phyloP scores from a whole-genome alignment of 1,140 invertebrate species.

The Phthorimaea operculella region DNA sequence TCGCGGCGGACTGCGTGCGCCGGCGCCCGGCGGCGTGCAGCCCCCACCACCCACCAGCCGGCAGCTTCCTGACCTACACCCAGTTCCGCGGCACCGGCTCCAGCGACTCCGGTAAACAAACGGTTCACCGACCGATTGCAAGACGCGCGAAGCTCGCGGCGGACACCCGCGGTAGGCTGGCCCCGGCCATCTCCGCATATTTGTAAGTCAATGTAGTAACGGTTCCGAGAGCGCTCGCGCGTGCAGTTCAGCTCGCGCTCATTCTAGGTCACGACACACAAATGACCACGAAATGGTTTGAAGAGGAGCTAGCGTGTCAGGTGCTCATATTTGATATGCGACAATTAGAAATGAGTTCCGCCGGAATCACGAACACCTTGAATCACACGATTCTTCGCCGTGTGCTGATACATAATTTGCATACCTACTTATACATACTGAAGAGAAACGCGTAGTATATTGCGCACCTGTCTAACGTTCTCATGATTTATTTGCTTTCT shows the following conservation, averaged over 20 bases:
- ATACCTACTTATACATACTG: slow-evolving; percentile 33
- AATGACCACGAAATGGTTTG: slow-evolving; percentile 23
- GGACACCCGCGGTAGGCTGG: slow-evolving; percentile 20
- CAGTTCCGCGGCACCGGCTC: slow-evolving; percentile 33
- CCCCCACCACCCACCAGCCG: slow-evolving; percentile 39
- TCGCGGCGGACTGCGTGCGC: slow-evolving; percentile 47
- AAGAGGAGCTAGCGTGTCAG: slow-evolving; percentile 16
- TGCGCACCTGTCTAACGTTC: slow-evolving; percentile 28
- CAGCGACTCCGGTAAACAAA: slow-evolving; percentile 62
- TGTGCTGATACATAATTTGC: slow-evolving; percentile 21
- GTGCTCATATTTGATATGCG: slow-evolving; percentile 10
- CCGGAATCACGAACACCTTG: not conserved
- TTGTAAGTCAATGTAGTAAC: slow-evolving; percentile 60
- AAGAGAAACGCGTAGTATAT: slow-evolving; percentile 39
- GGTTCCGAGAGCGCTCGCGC: slow-evolving; percentile 43
- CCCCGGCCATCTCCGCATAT: slow-evolving; percentile 33
- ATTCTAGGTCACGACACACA: slow-evolving; percentile 44
- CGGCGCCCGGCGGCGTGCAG: slow-evolving; percentile 18
- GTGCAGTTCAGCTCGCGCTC: slow-evolving; percentile 28
- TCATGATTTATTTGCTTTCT: slow-evolving; percentile 50
- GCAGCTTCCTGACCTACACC: slow-evolving; percentile 54
- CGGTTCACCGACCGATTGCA: slow-evolving; percentile 63
- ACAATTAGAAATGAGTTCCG: not conserved
- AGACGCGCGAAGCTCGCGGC: slow-evolving; percentile 31
- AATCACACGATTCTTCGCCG: not conserved